phyloP scores from a whole-genome alignment of 2,113 vertebrate species.

The Vulpes lagopus region DNA sequence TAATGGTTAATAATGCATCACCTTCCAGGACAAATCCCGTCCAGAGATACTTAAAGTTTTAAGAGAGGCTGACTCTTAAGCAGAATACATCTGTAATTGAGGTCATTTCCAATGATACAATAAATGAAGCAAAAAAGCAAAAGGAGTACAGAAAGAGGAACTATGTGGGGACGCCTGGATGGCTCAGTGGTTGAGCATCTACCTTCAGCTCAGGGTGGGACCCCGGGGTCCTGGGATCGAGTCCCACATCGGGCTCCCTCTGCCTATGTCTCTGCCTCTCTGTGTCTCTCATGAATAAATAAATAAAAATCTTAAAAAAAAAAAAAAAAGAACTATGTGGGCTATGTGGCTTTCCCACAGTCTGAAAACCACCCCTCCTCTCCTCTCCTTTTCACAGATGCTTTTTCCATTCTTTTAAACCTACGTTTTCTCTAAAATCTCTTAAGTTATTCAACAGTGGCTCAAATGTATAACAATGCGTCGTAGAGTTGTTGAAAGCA shows the following conservation, averaged over 20 bases:
- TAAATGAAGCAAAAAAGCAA: not conserved
- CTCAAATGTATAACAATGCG: not conserved
- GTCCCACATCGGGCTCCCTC: too few relatives aligned
- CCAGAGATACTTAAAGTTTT: slow-evolving; percentile 3
- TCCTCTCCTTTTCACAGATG: not conserved
- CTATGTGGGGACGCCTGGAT: too few relatives aligned
- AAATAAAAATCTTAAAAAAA: too few relatives aligned
- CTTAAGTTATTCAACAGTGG: not conserved
- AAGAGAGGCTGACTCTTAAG: not conserved
- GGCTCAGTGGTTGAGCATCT: too few relatives aligned
- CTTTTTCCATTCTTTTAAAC: not conserved
- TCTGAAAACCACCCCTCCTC: not conserved
- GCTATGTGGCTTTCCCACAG: too few relatives aligned
- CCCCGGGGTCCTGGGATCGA: too few relatives aligned
- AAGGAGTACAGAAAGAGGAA: not conserved
- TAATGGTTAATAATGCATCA: not conserved
- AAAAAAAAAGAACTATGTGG: not conserved
- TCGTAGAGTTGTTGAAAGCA: not conserved
- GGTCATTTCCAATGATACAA: not conserved
- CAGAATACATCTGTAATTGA: not conserved
- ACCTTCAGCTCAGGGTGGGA: too few relatives aligned
- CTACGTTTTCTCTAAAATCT: not conserved
- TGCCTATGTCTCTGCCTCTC: too few relatives aligned
- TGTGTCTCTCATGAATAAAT: too few relatives aligned
- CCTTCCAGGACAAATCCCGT: not conserved